phyloP scores from a whole-genome alignment of 1,140 invertebrate species.

The Neodiprion fabricii region DNA sequence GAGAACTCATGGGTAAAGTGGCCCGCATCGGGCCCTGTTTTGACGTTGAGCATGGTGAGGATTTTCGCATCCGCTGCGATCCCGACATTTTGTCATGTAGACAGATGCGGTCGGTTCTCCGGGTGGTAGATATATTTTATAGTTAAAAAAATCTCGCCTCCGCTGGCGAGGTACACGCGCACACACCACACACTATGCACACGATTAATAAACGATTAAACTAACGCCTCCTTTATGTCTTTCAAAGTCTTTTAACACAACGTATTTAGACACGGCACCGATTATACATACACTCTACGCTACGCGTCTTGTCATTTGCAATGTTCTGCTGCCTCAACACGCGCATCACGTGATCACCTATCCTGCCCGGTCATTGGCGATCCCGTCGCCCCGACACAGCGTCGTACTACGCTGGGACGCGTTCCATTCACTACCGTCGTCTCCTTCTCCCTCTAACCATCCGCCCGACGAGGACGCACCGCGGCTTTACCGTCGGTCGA shows the following conservation, averaged over 20 bases:
- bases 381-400: constrained; percentile 19
- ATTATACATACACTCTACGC: neutral
- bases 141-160: too few relatives aligned
- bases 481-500: neutral
- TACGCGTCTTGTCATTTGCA: constrained; percentile 28
- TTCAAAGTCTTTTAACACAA: neutral
- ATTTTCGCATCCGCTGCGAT: constrained; percentile 69
- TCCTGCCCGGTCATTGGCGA: constrained; percentile 16
- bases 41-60: constrained; percentile 69
- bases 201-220: neutral
- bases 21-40: constrained; percentile 78
- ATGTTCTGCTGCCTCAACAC: constrained; percentile 22
- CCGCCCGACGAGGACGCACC: neutral
- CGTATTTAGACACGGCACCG: neutral
- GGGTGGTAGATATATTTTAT: too few relatives aligned
- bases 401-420: constrained; percentile 43
- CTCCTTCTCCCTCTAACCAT: constrained; percentile 4
- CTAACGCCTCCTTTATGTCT: neutral
- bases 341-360: constrained; percentile 24
- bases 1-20: constrained; percentile 74
- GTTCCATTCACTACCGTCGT: constrained; percentile 46
- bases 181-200: neutral
- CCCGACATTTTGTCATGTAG: constrained; percentile 65
- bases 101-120: constrained; percentile 10
- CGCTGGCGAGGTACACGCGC: too few relatives aligned